Base-by-base conservation (phyloP, 2,797 vertebrate species). In the Spatula versicolor region DNA sequence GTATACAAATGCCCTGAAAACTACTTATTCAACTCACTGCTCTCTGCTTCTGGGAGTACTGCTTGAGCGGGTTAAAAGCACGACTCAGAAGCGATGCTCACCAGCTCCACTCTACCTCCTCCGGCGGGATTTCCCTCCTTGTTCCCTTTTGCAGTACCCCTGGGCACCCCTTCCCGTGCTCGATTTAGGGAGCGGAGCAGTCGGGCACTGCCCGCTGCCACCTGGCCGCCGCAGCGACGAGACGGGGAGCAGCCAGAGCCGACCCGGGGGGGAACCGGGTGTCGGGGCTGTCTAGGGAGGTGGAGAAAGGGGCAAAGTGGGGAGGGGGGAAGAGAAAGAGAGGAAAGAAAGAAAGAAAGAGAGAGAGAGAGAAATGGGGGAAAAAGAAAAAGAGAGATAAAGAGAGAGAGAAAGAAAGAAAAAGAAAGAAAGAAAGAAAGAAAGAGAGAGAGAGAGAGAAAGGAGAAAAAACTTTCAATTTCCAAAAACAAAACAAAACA, bases 341-440 rank as follows among this genome's bases (percentile, higher is more conserved):
- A 45, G 10, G 7, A 1, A 0, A 7, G 15, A 11, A 2, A 39
- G 30, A 45, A 7, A 5, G 8, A 14, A 4, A 45, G 17, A 9
- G 4, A 3, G 2, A 48, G 4, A 39, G 14, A 8, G 7, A 25
- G 4, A 25, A 12, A 31, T 5, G 31, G 43, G 4, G 2, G 7
- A 54, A 62, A 48, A 3, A 35, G 14, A 8, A 9, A 25, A 4
- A 25, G 14, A 31, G 33, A 50, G 2, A 2, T 6, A 58, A 62
- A 74, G 3, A 15, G 5, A 1, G 13, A 9, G 5, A 3, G 3
- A 39, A 4, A 5, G 8, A 13, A 5, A 1, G 0, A 7, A 14
- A 11, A 1, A 1, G 1, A 77, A 26, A 9, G 41, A n/a, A 17
- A 25, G 25, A 7, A 25, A 13, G 48, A 14, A 14, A 26, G 11